A percentile compares a stretch with the other conserved stretches of the same genome.
phyloP scores from a whole-genome alignment of 2,113 vertebrate species.

The Aegotheles bennettii region DNA sequence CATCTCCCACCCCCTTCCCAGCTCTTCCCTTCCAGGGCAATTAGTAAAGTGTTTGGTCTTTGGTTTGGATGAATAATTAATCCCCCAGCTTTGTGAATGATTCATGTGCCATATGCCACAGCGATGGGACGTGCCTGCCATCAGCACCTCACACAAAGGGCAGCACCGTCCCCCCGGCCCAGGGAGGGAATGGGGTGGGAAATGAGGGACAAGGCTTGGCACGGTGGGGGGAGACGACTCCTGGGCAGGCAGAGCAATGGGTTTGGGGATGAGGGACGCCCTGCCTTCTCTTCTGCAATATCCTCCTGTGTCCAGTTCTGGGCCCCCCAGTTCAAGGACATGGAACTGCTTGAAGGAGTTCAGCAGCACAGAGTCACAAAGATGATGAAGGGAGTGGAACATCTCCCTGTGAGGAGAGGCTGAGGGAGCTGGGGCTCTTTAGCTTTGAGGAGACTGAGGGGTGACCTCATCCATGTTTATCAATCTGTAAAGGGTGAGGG shows the following conservation, averaged over 20 bases:
- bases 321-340: no score
- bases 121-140: not conserved
- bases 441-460: no score
- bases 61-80: conserved; percentile 85
- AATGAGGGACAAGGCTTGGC: fast-evolving
- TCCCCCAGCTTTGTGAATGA: conserved; percentile 78
- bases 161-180: not conserved
- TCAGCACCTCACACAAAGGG: not conserved
- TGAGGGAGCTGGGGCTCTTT: no score
- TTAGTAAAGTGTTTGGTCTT: conserved; percentile 83
- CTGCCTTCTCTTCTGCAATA: no score
- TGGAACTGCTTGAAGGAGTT: no score
- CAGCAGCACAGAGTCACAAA: no score
- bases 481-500: no score
- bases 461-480: no score
- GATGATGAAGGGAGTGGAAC: no score
- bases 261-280: not conserved
- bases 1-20: not conserved
- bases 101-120: conserved; percentile 85
- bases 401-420: no score
- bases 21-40: conserved; percentile 67
- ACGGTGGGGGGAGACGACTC: not conserved
- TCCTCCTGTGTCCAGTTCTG: no score
- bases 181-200: not conserved
- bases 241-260: not conserved